Base-by-base conservation (phyloP, 53 echinoderm and acorn worm genomes). In the Echinarachnius parma region DNA sequence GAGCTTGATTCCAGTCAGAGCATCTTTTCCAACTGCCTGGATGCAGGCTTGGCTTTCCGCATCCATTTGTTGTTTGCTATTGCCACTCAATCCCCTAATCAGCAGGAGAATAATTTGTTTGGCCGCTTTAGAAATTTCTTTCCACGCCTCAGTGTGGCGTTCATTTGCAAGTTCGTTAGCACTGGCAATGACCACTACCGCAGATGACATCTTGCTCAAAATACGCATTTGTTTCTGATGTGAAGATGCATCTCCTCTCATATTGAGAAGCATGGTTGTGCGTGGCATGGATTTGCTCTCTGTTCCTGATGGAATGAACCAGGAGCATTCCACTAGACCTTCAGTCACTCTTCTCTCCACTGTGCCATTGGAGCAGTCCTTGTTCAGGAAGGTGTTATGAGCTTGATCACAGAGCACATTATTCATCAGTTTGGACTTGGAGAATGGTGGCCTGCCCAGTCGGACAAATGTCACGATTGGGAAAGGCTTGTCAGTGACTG, bases 291-390 rank as follows among this genome's bases (percentile, higher is more conserved):
- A 5, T 23, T 56, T 29, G 9, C 10, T 56, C 5, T 21, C 56
- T 1, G 25, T 56, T 0, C 56, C 56, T 4, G 22, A 26, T 56
- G 56, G 0, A 27, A 56, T 56, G 56, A 56, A 79, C 79, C n/a
- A n/a, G n/a, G n/a, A n/a, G n/a, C n/a, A n/a, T n/a, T n/a, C n/a
- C n/a, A n/a, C n/a, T 29, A 77, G 57, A 55, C 79, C 79, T 53
- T 79, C 66, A 54, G 66, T 66, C 7, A 79, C 34, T 29, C 56
- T 34, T 66, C 66, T 66, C 0, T 21, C 1, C 19, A 65, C 39
- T 0, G 21, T 54, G 25, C 79, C 79, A 66, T 66, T 65, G 37
- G 0, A 34, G 30, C 79, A 79, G 56, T 79, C 66, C 34, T 57
- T 23, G 42, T 65, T 23, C 49, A 69, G 31, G 32, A 69, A 69